Evolutionary conservation across 2,888 invertebrate genomes (phyloP).

Genomic region (Dendrolimus pini): DNA sequence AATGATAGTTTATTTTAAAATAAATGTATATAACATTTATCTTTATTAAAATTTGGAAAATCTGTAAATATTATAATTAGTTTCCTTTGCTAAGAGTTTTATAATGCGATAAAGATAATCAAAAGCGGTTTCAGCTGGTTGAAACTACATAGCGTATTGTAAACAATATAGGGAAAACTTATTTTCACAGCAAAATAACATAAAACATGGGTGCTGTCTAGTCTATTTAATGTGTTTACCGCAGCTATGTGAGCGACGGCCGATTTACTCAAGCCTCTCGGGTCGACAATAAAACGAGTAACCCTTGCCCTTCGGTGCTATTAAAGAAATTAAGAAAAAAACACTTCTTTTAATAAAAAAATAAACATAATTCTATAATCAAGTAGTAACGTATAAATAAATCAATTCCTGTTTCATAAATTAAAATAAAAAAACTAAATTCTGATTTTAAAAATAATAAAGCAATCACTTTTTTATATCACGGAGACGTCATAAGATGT

Average conservation of each 20-base stretch:
- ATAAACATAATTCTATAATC: not conserved
- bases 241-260: slow-evolving; percentile 61
- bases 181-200: slow-evolving; percentile 32
- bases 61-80: too few species aligned
- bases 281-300: slow-evolving; percentile 69
- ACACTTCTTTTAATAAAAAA: slow-evolving; percentile 12
- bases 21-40: too few species aligned
- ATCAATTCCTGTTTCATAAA: slow-evolving; percentile 2
- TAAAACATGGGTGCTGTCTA: slow-evolving; percentile 46
- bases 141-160: not conserved
- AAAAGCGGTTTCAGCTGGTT: too few species aligned
- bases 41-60: too few species aligned
- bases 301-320: slow-evolving; percentile 73
- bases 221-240: slow-evolving; percentile 46
- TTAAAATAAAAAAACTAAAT: too few species aligned
- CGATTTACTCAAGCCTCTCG: slow-evolving; percentile 63
- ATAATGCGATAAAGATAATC: too few species aligned
- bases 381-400: too few species aligned
- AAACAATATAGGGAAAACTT: not conserved
- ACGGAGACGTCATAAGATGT: not conserved
- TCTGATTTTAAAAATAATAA: too few species aligned
- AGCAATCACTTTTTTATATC: too few species aligned
- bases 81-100: too few species aligned
- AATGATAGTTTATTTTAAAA: too few species aligned
- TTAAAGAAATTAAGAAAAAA: slow-evolving; percentile 39